These are phyloP conservation scores for Anagyrus pseudococci DNA, from an alignment of 2,888 invertebrate species.

Conservation along the genomic window DNA sequence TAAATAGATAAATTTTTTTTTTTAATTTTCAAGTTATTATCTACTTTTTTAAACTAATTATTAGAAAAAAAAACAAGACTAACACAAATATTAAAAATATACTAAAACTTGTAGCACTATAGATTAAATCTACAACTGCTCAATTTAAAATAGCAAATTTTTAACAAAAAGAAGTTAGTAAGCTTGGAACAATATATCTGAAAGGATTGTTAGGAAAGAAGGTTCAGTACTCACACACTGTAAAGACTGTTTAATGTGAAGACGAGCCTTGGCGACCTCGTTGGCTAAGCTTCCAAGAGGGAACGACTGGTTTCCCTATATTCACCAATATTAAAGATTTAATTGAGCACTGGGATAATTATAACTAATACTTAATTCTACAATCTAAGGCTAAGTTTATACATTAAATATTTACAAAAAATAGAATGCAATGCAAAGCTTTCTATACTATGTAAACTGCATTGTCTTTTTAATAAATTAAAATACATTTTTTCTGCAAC, in stretches of 20 bases:
- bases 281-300: constrained; percentile 69
- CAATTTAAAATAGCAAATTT: background rate
- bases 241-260: constrained; percentile 74
- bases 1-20: too few relatives aligned
- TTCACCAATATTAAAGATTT: constrained; percentile 53
- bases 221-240: constrained; percentile 63
- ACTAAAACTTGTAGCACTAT: too few relatives aligned
- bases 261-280: constrained; percentile 86
- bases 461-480: too few relatives aligned
- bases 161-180: constrained; percentile 26
- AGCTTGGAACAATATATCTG: constrained; percentile 23
- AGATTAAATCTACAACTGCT: background rate
- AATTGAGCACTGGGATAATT: constrained; percentile 50
- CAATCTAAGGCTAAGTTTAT: background rate
- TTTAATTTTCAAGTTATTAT: too few relatives aligned
- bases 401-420: background rate
- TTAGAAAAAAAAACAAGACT: background rate
- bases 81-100: background rate
- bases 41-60: background rate
- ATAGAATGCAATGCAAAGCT: background rate
- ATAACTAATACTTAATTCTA: constrained; percentile 7
- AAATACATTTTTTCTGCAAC: too few relatives aligned
- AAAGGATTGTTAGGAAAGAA: constrained; percentile 29
- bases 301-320: constrained; percentile 54
- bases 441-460: too few relatives aligned